Base-by-base conservation (phyloP, 2,113 vertebrate species). In the Monopterus albus region DNA sequence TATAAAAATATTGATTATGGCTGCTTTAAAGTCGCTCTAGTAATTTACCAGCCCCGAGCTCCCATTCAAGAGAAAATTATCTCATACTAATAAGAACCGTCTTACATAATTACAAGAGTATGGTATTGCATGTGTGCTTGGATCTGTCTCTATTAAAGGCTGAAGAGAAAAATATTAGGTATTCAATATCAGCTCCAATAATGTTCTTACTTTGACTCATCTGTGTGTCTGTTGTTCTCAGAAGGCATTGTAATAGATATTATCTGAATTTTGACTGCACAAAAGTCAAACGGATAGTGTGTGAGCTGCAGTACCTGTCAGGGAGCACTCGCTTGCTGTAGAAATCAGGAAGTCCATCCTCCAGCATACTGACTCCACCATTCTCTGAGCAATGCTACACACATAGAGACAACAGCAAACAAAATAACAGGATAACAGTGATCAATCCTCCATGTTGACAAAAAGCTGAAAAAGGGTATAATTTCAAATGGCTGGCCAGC, bases 341-440 rank as follows among this genome's bases (percentile, higher is more conserved):
- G 88, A 96, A 96, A 64, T 96, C 95, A 35, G 95, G 95, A 5
- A 96, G 88, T 64, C 96, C 96, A 36, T 97, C 95, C 18, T 96
- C 96, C 56, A 96, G 77, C 15, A 93, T 89, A 47, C 84, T 92
- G 70, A 94, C 93, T 61, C 84, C 92, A 29, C 95, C 95, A 0
- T 96, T 96, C 86, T 95, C 95, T 15, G 93, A 93, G 36, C 88
- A 89, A 59, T 91, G 89, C 91, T 93, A 26, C 40, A 42, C 39
- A 65, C 55, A 81, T 47, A 79, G 15, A 57, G n/a, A 63, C 36
- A 72, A 31, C n/a, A n/a, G n/a, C n/a, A n/a, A n/a, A n/a, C n/a
- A 59, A 2, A 83, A 79, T 10, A 57, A 62, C 45, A 75, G 40
- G n/a, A 73, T 31, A 53, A 59, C 50, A 78, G 45, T 15, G 15